These are phyloP conservation scores for Magallana ariakensis DNA, from an alignment of 1,140 invertebrate species.

Conservation along the genomic window DNA sequence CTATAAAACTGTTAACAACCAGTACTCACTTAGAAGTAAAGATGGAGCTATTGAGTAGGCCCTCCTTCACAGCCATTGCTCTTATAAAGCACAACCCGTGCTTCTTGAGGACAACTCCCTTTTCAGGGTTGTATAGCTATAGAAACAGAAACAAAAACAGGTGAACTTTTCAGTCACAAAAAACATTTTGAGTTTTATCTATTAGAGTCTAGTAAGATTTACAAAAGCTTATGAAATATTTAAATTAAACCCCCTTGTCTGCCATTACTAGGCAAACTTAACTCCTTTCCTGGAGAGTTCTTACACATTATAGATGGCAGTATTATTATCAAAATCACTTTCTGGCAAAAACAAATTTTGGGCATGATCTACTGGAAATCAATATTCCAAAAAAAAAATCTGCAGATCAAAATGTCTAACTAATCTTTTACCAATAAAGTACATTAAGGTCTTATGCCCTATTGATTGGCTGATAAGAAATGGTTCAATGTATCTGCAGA, in stretches of 20 bases:
- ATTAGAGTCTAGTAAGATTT: neutral
- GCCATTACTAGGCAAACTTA: neutral
- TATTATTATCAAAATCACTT: neutral
- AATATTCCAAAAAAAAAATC: neutral
- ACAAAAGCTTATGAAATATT: neutral
- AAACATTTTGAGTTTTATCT: conserved; percentile 13
- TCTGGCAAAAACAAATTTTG: neutral
- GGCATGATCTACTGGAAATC: neutral
- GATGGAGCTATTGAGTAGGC: conserved; percentile 73
- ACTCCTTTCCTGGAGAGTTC: conserved; percentile 16
- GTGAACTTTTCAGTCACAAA: neutral
- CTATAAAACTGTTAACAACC: neutral
- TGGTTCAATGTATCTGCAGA: no score
- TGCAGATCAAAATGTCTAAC: no score
- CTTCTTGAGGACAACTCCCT: conserved; percentile 73
- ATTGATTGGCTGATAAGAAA: conserved; percentile 29
- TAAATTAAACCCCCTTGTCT: neutral
- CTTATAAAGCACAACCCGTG: conserved; percentile 76
- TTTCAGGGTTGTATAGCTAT: conserved; percentile 76
- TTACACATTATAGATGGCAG: neutral
- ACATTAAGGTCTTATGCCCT: neutral
- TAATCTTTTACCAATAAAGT: neutral
- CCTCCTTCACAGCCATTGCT: conserved; percentile 75
- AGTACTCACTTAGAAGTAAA: conserved; percentile 77
- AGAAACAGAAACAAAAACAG: conserved; percentile 53